Evolutionary conservation across 2,113 vertebrate genomes (phyloP), one percentile per base, ranked within the genome.

Genomic region (Struthio camelus): DNA sequence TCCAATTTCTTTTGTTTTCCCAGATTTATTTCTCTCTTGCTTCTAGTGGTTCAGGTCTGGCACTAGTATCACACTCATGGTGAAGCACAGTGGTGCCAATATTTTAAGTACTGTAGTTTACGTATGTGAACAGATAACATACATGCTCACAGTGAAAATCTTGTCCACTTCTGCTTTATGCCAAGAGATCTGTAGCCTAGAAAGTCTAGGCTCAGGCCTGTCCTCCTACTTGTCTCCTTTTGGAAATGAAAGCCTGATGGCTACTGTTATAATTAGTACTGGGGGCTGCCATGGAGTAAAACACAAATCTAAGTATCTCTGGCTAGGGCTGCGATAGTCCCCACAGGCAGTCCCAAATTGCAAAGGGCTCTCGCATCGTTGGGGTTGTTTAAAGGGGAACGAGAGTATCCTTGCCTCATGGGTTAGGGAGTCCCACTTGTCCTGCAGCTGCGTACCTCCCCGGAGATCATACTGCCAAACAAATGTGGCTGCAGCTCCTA

Each of bases 241-340:
- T 65, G 34, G 14, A 46, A 18, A 28, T 44, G 32, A 27, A 22
- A 36, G 22, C 20, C 2, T 7, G 56, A 16, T n/a, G 42, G 27
- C 70, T 66, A 30, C 48, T 1, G 3, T 12, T 72, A 10, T 1
- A 48, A 5, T n/a, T 36, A 28, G 6, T 24, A 4, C 22, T 1
- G 2, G 22, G 34, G 14, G 14, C 64, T 54, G 77, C 64, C 40
- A 2, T 3, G 18, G 12, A 14, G 72, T 83, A 84, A 80, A 83
- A 3, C 18, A 5, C 16, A 20, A 7, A 22, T 19, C 9, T 53
- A 5, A 11, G 53, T 22, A 16, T 40, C 81, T 82, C 15, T 51
- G 40, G 17, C 30, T 20, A 9, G 27, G 67, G 28, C 19, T 46
- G 32, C n/a, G 46, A 13, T 27, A 32, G 50, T 53, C 25, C 14